Evolutionary conservation across 2,888 invertebrate species (phyloP).

Genomic region (Polydrusus tereticollis): DNA sequence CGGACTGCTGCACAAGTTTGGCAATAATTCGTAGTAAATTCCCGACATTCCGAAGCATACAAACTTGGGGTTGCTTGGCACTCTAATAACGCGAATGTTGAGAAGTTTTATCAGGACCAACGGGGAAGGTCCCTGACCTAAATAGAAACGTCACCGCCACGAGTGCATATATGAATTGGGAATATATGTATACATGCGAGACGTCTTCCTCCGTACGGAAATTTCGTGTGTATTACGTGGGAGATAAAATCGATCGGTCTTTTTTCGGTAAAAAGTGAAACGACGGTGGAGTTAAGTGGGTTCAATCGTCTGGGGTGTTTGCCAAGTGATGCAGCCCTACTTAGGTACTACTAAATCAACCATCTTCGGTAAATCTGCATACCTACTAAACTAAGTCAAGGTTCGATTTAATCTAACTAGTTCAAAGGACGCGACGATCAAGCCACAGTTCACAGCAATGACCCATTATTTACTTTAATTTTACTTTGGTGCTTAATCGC

Average conservation of each 20-base stretch:
- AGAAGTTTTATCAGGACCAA: slow-evolving; percentile 54
- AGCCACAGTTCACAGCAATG: too few relatives aligned
- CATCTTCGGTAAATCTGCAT: too few relatives aligned
- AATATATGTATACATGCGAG: slow-evolving; percentile 35
- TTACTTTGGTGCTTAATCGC: not conserved
- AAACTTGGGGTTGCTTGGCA: slow-evolving; percentile 30
- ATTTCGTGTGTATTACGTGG: slow-evolving; percentile 33
- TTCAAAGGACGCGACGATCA: too few relatives aligned
- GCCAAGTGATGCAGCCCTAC: too few relatives aligned
- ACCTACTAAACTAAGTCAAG: too few relatives aligned
- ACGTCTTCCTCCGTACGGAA: slow-evolving; percentile 32
- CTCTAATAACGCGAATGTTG: slow-evolving; percentile 34
- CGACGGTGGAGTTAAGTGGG: not conserved
- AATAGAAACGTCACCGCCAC: slow-evolving; percentile 53
- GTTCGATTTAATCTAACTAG: too few relatives aligned
- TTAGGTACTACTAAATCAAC: too few relatives aligned
- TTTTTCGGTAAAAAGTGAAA: slow-evolving; percentile 35
- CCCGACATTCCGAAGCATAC: slow-evolving; percentile 39
- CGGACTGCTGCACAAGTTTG: slow-evolving; percentile 20
- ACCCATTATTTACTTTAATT: not conserved
- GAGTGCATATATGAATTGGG: slow-evolving; percentile 44
- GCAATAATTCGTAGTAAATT: slow-evolving; percentile 45
- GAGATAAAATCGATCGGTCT: slow-evolving; percentile 31
- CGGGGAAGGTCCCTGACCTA: slow-evolving; percentile 57
- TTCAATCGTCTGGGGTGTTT: not conserved